These are phyloP conservation scores for Oenanthe melanoleuca DNA, from an alignment of 2,113 vertebrate genomes.

Conservation along the genomic window DNA sequence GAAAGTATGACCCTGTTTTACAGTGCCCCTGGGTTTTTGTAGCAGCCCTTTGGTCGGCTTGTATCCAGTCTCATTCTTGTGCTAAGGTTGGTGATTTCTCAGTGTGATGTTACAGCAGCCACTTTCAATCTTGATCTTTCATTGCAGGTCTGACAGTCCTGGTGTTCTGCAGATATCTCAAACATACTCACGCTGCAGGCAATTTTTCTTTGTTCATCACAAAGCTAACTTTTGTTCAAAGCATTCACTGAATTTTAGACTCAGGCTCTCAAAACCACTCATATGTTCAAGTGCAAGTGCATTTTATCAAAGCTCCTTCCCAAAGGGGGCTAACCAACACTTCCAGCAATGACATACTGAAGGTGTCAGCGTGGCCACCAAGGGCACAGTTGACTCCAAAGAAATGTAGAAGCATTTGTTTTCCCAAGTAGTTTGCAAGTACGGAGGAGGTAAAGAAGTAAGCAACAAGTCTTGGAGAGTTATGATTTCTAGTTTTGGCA, in stretches of 20 bases:
- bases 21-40: background rate
- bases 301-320: background rate
- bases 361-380: background rate
- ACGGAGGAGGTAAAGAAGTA: background rate
- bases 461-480: background rate
- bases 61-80: background rate
- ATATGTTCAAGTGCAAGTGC: background rate
- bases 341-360: background rate
- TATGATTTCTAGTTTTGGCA: background rate
- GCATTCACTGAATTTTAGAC: background rate
- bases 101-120: background rate
- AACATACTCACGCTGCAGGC: background rate
- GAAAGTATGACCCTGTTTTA: background rate
- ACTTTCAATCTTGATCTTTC: background rate
- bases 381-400: background rate
- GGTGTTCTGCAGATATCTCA: background rate
- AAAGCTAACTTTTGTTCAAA: background rate
- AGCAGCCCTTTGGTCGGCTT: background rate
- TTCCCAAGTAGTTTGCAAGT: background rate
- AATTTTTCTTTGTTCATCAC: background rate
- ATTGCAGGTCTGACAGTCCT: fast-evolving
- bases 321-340: background rate
- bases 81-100: background rate
- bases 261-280: background rate
- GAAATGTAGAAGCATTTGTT: background rate